Base-by-base conservation (phyloP, 2,888 invertebrate genomes). In the Neelides folsomi region DNA sequence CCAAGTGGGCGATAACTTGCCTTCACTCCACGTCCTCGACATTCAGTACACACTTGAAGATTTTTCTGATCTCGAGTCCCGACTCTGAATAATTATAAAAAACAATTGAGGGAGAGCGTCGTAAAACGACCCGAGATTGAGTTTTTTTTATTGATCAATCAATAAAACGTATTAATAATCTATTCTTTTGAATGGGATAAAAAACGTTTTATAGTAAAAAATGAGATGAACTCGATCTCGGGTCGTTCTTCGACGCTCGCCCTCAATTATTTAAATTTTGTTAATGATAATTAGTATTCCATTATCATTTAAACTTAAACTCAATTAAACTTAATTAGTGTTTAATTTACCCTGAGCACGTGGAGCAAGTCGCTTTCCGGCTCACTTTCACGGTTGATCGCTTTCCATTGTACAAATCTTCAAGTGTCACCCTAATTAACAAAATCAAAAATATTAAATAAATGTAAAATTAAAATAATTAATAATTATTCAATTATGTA, bases 331-430 rank as follows among this genome's bases (percentile, higher is more conserved):
- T 20, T 38, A 19, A 13, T 13, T 34, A 7, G 10, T 13, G 35
- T 19, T 13, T 10, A 12, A 70, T 72, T 67, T 80, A 77, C 69
- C 88, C 89, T 66, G 77, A 77, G 72, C 89, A 89, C 56, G 77
- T 73, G 44, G 75, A 73, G 72, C 89, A 89, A 64, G 87, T 80
- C 35, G 86, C 78, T 71, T 84, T 86, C 74, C 85, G 85, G 69
- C 82, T 83, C 54, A 88, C 75, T 68, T 86, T 84, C 63, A 88
- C 72, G 69, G 86, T 86, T 1, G 85, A 75, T 46, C 83, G 82
- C 72, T 87, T 88, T 9, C 93, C 93, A 71, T 86, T 83, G 70
- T 90, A 94, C 68, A 93, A 75, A 68, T 92, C 89, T 72, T 93
- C 92, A 65, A 94, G 72, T 8, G 88, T 78, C 7, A 94, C 87